Percentiles rank a stretch among this genome's conserved stretches.
Conservation (phyloP, 1,140 invertebrate genomes). For the Psilanteris sp. region DNA sequence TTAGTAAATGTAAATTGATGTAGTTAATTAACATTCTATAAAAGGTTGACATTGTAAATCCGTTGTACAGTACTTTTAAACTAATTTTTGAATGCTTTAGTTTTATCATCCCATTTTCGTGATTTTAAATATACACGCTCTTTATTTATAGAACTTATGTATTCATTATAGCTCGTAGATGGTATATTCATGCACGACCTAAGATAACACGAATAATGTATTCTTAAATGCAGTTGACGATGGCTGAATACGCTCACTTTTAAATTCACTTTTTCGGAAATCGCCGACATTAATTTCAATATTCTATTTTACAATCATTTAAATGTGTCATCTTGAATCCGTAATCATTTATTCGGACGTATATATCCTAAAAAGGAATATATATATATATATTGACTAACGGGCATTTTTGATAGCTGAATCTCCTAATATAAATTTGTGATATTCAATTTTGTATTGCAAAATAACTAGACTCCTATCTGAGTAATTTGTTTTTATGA, state of each 20-base stretch:
- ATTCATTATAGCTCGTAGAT: slow-evolving; percentile 26
- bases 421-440: slow-evolving; percentile 22
- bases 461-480: too few species aligned
- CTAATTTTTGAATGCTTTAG: too few species aligned
- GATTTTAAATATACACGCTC: too few species aligned
- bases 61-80: too few species aligned
- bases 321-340: slow-evolving; percentile 12
- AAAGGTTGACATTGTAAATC: too few species aligned
- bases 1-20: too few species aligned
- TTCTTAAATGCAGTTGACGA: slow-evolving; percentile 25
- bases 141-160: not conserved
- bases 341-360: slow-evolving; percentile 6
- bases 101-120: not conserved
- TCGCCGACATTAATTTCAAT: slow-evolving; percentile 23
- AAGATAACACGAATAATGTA: slow-evolving; percentile 40
- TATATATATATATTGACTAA: slow-evolving; percentile 5
- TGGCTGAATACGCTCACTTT: slow-evolving; percentile 19
- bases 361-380: not conserved
- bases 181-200: slow-evolving; percentile 11
- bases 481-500: too few species aligned
- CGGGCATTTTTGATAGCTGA: slow-evolving; percentile 5
- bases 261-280: slow-evolving; percentile 46
- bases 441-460: too few species aligned
- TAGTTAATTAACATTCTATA: too few species aligned
- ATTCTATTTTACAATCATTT: slow-evolving; percentile 21